Evolutionary conservation across 2,113 vertebrate genomes (phyloP).

Genomic region (Cyanistes caeruleus): DNA sequence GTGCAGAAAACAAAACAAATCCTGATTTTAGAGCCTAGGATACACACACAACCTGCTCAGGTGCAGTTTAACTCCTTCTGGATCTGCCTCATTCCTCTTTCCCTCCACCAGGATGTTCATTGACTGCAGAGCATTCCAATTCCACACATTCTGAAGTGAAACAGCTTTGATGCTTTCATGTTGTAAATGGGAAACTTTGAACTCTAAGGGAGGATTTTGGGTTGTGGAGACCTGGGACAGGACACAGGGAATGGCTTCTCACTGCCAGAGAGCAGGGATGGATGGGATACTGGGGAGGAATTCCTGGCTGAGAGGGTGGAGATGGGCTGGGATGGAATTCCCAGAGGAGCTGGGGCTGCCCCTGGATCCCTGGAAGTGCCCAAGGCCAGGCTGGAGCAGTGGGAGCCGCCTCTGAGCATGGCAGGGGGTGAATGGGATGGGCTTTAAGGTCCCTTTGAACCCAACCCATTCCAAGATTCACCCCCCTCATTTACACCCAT

Average conservation of each 20-base stretch:
- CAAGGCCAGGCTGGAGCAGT: rapidly evolving
- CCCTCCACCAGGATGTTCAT: background rate
- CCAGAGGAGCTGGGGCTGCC: rapidly evolving
- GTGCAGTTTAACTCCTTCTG: background rate
- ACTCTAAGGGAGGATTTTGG: background rate
- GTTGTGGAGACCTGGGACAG: background rate
- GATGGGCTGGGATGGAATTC: background rate
- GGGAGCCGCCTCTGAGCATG: background rate
- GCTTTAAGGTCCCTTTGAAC: background rate
- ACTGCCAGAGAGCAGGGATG: too few species aligned
- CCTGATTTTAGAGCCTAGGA: background rate
- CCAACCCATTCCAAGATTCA: background rate
- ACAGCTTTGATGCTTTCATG: rapidly evolving
- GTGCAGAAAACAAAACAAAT: background rate
- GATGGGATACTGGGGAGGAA: background rate
- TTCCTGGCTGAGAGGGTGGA: background rate
- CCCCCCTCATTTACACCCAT: background rate
- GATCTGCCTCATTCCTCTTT: background rate
- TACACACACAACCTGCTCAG: background rate
- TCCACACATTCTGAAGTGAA: rapidly evolving
- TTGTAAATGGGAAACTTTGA: background rate
- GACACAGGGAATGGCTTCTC: background rate
- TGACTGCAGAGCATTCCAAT: too few species aligned
- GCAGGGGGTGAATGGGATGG: rapidly evolving
- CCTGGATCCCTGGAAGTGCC: rapidly evolving